Conservation (phyloP, 1,140 invertebrate genomes). For the Onthophagus taurus region DNA sequence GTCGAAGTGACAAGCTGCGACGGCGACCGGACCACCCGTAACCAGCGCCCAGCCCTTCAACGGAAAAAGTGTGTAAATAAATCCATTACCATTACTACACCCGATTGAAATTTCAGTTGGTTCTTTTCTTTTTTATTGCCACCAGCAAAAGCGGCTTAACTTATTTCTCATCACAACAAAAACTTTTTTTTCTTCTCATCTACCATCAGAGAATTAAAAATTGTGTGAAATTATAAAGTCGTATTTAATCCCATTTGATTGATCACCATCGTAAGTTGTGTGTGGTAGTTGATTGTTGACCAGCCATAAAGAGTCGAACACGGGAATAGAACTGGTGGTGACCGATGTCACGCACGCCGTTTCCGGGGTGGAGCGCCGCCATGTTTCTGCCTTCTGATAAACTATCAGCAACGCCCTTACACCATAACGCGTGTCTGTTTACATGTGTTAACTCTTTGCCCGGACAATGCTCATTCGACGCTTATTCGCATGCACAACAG, state of each 20-base stretch:
- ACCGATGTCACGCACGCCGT: conserved; percentile 13
- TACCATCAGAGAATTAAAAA: no score
- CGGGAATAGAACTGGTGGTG: no score
- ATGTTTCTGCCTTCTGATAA: conserved; percentile 14
- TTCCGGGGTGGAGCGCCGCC: conserved; percentile 16
- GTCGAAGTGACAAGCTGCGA: conserved; percentile 20
- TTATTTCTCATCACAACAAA: no score
- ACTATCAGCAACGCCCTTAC: conserved; percentile 15
- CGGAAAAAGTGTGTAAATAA: conserved; percentile 17
- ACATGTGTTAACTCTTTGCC: conserved; percentile 6
- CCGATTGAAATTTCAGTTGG: conserved; percentile 1
- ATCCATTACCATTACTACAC: not conserved
- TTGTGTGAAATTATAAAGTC: no score
- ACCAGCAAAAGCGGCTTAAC: no score
- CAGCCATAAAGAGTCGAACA: no score
- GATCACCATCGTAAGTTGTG: no score
- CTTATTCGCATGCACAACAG: conserved; percentile 5
- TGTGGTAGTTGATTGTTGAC: no score
- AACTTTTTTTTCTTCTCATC: no score
- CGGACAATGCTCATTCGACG: conserved; percentile 6
- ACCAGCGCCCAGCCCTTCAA: conserved; percentile 9
- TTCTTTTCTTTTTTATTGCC: conserved; percentile 1
- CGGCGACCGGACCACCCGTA: conserved; percentile 21
- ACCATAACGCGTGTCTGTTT: conserved; percentile 9
- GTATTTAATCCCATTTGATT: no score